A percentile compares a stretch with the other conserved stretches of the same genome.
Conservation (phyloP, 2,888 invertebrate genomes). For the Tillus elongatus region DNA sequence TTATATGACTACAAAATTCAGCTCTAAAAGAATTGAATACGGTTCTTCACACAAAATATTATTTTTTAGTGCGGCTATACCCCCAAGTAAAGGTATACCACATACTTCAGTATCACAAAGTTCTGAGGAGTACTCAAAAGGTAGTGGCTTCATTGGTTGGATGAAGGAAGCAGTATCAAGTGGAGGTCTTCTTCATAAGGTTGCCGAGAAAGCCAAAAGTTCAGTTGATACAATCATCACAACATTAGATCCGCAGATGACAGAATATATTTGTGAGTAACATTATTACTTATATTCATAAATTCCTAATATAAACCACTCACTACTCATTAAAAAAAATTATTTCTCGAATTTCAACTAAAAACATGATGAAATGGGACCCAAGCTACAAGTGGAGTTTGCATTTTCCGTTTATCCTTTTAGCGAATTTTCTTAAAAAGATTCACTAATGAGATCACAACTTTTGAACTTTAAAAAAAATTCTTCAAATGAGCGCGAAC, state of each 20-base stretch:
- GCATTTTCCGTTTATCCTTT: no score
- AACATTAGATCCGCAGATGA: slow-evolving; percentile 83
- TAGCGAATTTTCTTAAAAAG: no score
- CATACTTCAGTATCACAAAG: slow-evolving; percentile 19
- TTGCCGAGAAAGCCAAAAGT: slow-evolving; percentile 67
- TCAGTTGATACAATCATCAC: slow-evolving; percentile 81
- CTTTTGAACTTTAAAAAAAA: no score
- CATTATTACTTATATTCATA: slow-evolving; percentile 12
- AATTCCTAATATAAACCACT: slow-evolving; percentile 6
- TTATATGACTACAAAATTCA: no score
- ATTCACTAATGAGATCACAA: no score
- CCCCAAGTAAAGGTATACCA: slow-evolving; percentile 37
- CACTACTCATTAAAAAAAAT: no score
- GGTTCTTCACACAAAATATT: no score
- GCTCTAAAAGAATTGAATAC: no score
- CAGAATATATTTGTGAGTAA: slow-evolving; percentile 72
- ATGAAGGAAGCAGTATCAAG: slow-evolving; percentile 59
- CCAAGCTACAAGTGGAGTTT: no score
- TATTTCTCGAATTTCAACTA: no score
- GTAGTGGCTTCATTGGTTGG: slow-evolving; percentile 56
- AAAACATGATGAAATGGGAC: no score
- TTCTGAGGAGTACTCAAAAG: slow-evolving; percentile 37
- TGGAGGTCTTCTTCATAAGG: slow-evolving; percentile 55
- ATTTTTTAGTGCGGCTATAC: slow-evolving; percentile 39
- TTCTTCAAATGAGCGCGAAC: no score